These are phyloP conservation scores for Caerostris darwini DNA, from an alignment of 1,140 invertebrate genomes.

Conservation along the genomic window DNA sequence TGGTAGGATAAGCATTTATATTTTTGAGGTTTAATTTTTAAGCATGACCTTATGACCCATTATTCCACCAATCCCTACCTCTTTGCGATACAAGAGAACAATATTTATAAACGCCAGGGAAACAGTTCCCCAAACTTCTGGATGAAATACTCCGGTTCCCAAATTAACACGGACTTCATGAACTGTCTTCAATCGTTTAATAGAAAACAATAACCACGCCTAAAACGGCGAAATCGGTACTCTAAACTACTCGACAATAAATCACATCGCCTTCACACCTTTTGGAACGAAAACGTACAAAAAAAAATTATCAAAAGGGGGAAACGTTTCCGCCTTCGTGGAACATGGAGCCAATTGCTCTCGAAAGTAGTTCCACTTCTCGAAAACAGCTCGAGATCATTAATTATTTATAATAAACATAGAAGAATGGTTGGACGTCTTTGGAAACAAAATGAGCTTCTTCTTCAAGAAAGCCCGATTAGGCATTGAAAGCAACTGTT, in stretches of 20 bases:
- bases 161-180: conserved; percentile 15
- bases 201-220: background rate
- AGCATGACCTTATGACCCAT: too few species aligned
- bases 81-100: too few species aligned
- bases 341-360: conserved; percentile 12
- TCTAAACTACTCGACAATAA: background rate
- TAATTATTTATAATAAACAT: conserved; percentile 67
- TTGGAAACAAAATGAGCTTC: conserved; percentile 49
- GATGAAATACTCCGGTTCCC: background rate
- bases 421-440: conserved; percentile 22
- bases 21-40: too few species aligned
- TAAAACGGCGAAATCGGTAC: background rate
- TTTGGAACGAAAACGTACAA: background rate
- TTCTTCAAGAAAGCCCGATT: background rate
- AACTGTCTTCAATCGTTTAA: background rate
- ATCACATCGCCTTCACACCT: conserved; percentile 8
- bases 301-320: background rate
- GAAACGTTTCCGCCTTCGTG: background rate
- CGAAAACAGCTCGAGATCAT: conserved; percentile 15
- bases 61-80: too few species aligned
- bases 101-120: too few species aligned
- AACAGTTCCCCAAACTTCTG: background rate
- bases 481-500: background rate
- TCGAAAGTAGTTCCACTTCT: conserved; percentile 29
- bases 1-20: too few species aligned